Conservation (phyloP, 2,888 invertebrate species). For the Dasypolia templi region DNA sequence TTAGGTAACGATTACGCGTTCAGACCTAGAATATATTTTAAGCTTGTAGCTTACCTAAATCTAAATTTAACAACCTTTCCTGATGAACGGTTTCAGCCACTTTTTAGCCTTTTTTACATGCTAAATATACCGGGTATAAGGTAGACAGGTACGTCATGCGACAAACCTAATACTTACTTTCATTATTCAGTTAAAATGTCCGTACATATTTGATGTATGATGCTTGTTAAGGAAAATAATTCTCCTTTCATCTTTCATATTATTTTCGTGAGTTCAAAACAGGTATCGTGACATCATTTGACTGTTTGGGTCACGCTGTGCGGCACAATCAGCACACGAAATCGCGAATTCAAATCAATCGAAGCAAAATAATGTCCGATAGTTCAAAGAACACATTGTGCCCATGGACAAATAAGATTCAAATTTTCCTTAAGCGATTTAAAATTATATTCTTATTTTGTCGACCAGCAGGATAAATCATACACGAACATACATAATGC, state of each 20-base stretch:
- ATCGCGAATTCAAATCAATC: conserved; percentile 23
- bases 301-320: conserved; percentile 20
- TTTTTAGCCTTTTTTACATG: conserved; percentile 12
- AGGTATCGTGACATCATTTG: conserved; percentile 16
- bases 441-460: conserved; percentile 39
- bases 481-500: conserved; percentile 66
- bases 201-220: background rate
- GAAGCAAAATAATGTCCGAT: conserved; percentile 23
- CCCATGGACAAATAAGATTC: conserved; percentile 8
- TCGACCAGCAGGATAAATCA: conserved; percentile 56
- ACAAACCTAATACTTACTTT: background rate
- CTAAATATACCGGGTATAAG: too few relatives aligned
- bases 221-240: background rate
- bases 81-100: background rate
- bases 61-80: conserved; percentile 15
- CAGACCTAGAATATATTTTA: conserved; percentile 12
- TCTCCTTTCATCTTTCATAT: conserved; percentile 4
- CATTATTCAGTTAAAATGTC: conserved; percentile 4
- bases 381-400: conserved; percentile 24
- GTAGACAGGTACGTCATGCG: background rate
- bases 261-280: conserved; percentile 12
- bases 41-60: conserved; percentile 14
- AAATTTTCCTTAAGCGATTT: conserved; percentile 26
- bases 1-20: background rate
- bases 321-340: conserved; percentile 11